phyloP scores from a whole-genome alignment of 2,113 vertebrate genomes.

The Campylomormyrus numenius region DNA sequence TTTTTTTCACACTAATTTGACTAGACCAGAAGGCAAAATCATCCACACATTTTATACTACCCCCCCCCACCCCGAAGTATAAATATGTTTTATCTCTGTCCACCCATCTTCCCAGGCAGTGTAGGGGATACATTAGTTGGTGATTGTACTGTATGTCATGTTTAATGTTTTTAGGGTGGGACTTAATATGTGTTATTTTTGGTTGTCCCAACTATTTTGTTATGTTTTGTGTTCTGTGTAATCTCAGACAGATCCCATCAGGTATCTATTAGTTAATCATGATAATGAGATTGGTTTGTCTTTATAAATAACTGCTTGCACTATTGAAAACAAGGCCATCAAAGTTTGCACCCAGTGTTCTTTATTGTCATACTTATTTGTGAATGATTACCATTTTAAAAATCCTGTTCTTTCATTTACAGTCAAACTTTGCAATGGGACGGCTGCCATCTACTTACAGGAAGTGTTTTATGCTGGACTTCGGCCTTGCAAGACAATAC shows the following conservation, averaged over 20 bases:
- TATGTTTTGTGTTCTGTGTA: neutral
- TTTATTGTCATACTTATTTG: neutral
- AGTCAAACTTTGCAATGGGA: slow-evolving; percentile 99
- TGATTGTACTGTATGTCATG: neutral
- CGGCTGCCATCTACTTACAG: slow-evolving; percentile 89
- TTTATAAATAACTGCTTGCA: neutral
- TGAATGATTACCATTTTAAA: neutral
- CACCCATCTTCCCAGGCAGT: neutral
- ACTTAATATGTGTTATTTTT: neutral
- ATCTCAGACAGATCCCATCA: neutral
- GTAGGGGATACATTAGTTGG: neutral
- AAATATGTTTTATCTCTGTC: neutral
- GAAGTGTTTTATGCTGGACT: slow-evolving; percentile 98
- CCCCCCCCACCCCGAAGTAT: neutral
- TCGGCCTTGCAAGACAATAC: slow-evolving; percentile 92
- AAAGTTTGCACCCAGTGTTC: neutral
- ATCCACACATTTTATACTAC: neutral
- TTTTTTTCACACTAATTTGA: neutral
- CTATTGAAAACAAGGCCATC: neutral
- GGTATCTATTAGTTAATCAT: neutral
- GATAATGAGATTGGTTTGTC: neutral
- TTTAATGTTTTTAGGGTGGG: neutral
- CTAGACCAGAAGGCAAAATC: neutral
- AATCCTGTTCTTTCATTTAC: slow-evolving; percentile 23
- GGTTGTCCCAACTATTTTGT: neutral